Evolutionary conservation across 2,888 invertebrate genomes (phyloP), one percentile per base, ranked within the genome.

Genomic region (Pyrgus malvae): DNA sequence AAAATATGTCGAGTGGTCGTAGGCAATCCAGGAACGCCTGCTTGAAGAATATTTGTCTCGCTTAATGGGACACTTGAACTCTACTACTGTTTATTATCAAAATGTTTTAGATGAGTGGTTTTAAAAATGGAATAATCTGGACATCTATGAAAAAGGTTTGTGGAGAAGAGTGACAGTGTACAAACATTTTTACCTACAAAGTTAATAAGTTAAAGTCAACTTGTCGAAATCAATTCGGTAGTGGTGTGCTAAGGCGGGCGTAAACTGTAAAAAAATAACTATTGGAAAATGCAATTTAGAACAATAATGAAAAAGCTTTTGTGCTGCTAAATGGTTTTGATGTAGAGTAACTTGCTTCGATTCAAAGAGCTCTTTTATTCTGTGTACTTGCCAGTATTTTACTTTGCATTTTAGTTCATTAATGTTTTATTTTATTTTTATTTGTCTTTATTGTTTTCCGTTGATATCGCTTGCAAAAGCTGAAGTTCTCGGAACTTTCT

Each of bases 401-500:
- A n/a, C n/a, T n/a, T n/a, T n/a, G n/a, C n/a, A n/a, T 21, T 21
- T 21, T 21, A 21, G 3, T 25, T 7, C 7, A 14, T 33, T 2
- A 17, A 17, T 35, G 3, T 16, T 17, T 14, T 23, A 23, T 23
- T 23, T 6, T 23, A 4, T 23, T 12, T 17, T 7, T 6, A 35
- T 16, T 35, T 17, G 14, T 7, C 11, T n/a, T 19, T 21, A 7
- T 40, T 21, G 40, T 12, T 40, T 21, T 8, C n/a, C 23, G 40
- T n/a, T n/a, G n/a, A 21, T 38, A 21, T 21, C 9, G 21, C 11
- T 35, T n/a, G 14, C 16, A 25, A 17, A 37, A 48, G 23, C 25
- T 37, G 35, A 16, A 11, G 16, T 25, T 35, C 31, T 16, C 7
- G 21, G 45, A 48, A 48, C 46, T 48, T 35, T 48, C 46, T 25